A percentile compares a stretch with the other conserved stretches of the same genome.
phyloP scores from a whole-genome alignment of 2,113 vertebrate genomes.

The Felis chaus region DNA sequence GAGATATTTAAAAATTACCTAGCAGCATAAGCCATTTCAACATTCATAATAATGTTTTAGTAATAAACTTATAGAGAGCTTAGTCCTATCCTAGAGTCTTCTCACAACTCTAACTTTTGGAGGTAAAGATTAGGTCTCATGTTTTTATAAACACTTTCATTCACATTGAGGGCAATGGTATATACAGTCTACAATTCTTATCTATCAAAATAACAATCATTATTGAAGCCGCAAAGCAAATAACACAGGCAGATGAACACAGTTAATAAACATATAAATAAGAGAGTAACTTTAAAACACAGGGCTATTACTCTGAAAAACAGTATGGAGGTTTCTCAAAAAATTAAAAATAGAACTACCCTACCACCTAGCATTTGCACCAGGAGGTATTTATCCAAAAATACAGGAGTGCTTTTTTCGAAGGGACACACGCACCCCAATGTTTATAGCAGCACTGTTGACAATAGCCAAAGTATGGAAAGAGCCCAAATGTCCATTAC shows the following conservation, averaged over 20 bases:
- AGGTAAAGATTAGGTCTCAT: background rate
- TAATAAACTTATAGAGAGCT: background rate
- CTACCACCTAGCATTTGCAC: too few species aligned
- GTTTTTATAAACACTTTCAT: slow-evolving; percentile 50
- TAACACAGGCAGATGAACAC: background rate
- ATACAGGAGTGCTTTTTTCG: too few species aligned
- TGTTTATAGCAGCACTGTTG: too few species aligned
- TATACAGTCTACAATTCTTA: background rate
- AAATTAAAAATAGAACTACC: too few species aligned
- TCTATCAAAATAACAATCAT: background rate
- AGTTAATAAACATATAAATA: background rate
- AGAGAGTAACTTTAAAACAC: background rate
- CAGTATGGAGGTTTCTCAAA: too few species aligned
- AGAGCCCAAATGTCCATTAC: too few species aligned
- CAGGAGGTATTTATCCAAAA: too few species aligned
- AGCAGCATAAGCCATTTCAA: background rate
- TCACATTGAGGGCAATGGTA: background rate
- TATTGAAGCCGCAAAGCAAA: background rate
- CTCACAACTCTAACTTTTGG: background rate
- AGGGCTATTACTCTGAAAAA: background rate
- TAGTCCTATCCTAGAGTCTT: background rate
- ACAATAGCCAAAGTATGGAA: too few species aligned
- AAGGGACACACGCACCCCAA: too few species aligned
- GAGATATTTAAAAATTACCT: slow-evolving; percentile 27
- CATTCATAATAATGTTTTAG: background rate